Evolutionary conservation across 2,888 invertebrate species (phyloP).

Genomic region (Pristionchus exspectatus): DNA sequence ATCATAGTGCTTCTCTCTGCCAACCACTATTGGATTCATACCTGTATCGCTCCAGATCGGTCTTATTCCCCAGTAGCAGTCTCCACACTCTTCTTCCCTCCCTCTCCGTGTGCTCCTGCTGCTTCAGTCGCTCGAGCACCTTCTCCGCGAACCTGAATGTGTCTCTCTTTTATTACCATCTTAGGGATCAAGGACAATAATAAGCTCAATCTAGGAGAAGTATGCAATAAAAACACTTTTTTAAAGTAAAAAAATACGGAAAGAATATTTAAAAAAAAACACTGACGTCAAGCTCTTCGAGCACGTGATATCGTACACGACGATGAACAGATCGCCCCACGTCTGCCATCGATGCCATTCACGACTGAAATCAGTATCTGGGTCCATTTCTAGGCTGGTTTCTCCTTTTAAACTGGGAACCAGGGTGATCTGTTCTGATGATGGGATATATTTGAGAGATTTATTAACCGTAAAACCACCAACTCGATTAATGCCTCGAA

Average conservation of each 20-base stretch:
- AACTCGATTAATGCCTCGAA: too few species aligned
- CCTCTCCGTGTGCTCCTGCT: constrained; percentile 26
- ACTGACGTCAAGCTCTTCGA: constrained; percentile 12
- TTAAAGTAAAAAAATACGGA: too few species aligned
- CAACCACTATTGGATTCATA: too few species aligned
- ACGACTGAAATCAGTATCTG: not conserved
- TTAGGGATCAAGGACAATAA: not conserved
- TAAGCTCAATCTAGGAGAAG: not conserved
- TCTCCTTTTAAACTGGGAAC: too few species aligned
- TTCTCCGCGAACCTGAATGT: not conserved
- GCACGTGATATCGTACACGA: constrained; percentile 49
- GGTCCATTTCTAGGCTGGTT: too few species aligned
- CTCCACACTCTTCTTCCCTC: not conserved
- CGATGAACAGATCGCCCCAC: constrained; percentile 45
- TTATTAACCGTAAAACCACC: too few species aligned
- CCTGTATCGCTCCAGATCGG: constrained; percentile 54
- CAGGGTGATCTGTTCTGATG: too few species aligned
- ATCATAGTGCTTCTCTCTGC: too few species aligned
- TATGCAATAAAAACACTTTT: not conserved
- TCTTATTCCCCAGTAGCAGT: constrained; percentile 49
- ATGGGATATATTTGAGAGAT: too few species aligned
- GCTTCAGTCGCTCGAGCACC: constrained; percentile 11
- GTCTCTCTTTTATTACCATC: not conserved
- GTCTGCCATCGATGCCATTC: constrained; percentile 36
- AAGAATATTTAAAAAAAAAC: not conserved